Conservation (phyloP, 2,113 vertebrate genomes). For the Prietella phreatophila region DNA sequence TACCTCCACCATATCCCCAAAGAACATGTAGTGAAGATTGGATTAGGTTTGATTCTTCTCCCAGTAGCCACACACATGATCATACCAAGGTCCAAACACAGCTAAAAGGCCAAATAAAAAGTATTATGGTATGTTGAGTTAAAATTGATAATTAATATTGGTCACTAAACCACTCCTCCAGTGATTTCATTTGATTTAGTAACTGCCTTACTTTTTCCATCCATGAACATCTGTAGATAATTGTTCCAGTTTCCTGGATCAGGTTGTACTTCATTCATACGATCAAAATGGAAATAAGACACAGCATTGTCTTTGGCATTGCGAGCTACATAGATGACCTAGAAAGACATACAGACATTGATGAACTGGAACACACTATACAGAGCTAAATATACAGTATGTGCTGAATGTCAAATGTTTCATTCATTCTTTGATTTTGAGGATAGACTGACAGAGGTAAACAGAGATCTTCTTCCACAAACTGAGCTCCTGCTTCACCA, state of each 20-base stretch:
- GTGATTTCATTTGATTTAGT: background rate
- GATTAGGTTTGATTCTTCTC: conserved; percentile 73
- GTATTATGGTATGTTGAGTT: background rate
- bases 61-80: conserved; percentile 79
- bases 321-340: conserved; percentile 82
- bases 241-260: conserved; percentile 77
- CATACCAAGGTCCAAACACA: conserved; percentile 77
- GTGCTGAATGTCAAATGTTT: background rate
- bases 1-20: conserved; percentile 81
- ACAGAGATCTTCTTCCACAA: background rate
- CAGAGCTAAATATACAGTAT: background rate
- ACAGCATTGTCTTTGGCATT: conserved; percentile 83
- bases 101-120: conserved; percentile 57
- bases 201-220: conserved; percentile 64
- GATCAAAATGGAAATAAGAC: conserved; percentile 82
- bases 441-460: background rate
- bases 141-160: background rate
- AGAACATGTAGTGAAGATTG: conserved; percentile 78
- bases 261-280: conserved; percentile 74
- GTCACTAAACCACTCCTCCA: background rate
- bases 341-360: background rate
- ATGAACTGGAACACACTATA: background rate
- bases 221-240: conserved; percentile 72
- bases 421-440: background rate
- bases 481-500: background rate